These are phyloP conservation scores for Hirtodrosophila cameraria DNA, from an alignment of 2,888 invertebrate species.

Conservation along the genomic window DNA sequence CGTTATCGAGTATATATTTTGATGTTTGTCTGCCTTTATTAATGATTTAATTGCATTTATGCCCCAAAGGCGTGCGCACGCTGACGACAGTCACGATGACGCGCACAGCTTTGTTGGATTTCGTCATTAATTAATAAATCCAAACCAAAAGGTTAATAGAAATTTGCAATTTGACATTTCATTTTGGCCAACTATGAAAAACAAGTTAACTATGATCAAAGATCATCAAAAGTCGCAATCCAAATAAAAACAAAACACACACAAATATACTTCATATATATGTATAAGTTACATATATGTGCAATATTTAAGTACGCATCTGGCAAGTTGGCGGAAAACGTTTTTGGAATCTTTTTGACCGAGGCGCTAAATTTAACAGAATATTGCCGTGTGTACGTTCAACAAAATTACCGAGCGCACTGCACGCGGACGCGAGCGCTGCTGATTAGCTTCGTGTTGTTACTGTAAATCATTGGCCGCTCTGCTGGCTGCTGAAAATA, in stretches of 20 bases:
- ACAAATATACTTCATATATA: constrained; percentile 1
- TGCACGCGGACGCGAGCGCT: constrained; percentile 67
- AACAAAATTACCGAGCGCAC: constrained; percentile 59
- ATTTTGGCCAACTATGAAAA: constrained; percentile 16
- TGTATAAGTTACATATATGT: constrained; percentile 6
- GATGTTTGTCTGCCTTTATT: constrained; percentile 74
- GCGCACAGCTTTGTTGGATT: constrained; percentile 47
- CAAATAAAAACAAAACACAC: constrained; percentile 16
- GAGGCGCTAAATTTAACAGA: constrained; percentile 72
- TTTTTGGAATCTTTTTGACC: constrained; percentile 37
- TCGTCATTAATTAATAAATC: constrained; percentile 76
- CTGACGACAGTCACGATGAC: constrained; percentile 64
- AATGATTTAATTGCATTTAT: constrained; percentile 76
- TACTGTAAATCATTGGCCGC: constrained; percentile 72
- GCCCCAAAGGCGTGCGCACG: constrained; percentile 66
- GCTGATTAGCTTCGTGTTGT: constrained; percentile 75
- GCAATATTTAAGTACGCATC: constrained; percentile 33
- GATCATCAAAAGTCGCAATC: constrained; percentile 30
- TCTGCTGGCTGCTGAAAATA: constrained; percentile 68
- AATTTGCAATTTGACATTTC: constrained; percentile 65
- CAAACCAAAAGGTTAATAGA: constrained; percentile 67
- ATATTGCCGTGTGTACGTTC: constrained; percentile 50
- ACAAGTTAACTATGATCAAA: constrained; percentile 35
- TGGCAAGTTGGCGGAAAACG: constrained; percentile 46
- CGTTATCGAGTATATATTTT: constrained; percentile 50